Evolutionary conservation across 2,888 invertebrate genomes (phyloP).

Genomic region (Drosophila ezoana): DNA sequence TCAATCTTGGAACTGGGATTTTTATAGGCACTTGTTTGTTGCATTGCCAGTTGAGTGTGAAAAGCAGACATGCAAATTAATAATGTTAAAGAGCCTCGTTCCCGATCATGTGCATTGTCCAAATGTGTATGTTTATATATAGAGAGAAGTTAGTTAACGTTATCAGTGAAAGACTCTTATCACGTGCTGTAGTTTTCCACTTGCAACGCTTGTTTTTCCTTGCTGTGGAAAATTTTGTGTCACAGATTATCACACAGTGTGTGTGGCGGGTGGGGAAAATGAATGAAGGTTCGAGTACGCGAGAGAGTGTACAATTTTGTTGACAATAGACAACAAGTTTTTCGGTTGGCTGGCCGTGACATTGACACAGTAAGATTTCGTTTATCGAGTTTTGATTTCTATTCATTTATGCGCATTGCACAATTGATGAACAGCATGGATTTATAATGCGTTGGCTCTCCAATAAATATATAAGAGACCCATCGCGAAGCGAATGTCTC

Average conservation of each 20-base stretch:
- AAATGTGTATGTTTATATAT: slow-evolving; percentile 22
- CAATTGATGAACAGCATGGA: slow-evolving; percentile 50
- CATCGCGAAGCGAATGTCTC: slow-evolving; percentile 20
- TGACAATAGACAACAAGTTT: slow-evolving; percentile 31
- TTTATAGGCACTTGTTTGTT: slow-evolving; percentile 50
- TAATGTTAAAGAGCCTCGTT: slow-evolving; percentile 3
- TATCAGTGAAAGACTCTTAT: slow-evolving; percentile 61
- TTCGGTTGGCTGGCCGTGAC: slow-evolving; percentile 61
- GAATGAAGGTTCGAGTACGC: not conserved
- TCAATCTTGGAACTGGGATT: slow-evolving; percentile 2
- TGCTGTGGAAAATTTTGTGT: slow-evolving; percentile 61
- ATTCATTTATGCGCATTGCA: slow-evolving; percentile 70
- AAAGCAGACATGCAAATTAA: slow-evolving; percentile 24
- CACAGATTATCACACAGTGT: slow-evolving; percentile 25
- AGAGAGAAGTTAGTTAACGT: slow-evolving; percentile 14
- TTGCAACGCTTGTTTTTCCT: slow-evolving; percentile 42
- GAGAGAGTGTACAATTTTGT: not conserved
- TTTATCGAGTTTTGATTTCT: slow-evolving; percentile 36
- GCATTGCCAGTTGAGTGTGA: slow-evolving; percentile 54
- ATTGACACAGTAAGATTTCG: slow-evolving; percentile 67
- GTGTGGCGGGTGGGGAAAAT: slow-evolving; percentile 1
- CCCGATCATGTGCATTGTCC: slow-evolving; percentile 18
- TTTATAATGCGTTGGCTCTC: slow-evolving; percentile 36
- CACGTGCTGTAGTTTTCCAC: slow-evolving; percentile 79
- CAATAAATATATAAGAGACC: slow-evolving; percentile 25